A percentile compares a stretch with the other conserved stretches of the same genome.
These are phyloP conservation scores for Upupa epops DNA, from an alignment of 2,113 vertebrate genomes.

Conservation along the genomic window DNA sequence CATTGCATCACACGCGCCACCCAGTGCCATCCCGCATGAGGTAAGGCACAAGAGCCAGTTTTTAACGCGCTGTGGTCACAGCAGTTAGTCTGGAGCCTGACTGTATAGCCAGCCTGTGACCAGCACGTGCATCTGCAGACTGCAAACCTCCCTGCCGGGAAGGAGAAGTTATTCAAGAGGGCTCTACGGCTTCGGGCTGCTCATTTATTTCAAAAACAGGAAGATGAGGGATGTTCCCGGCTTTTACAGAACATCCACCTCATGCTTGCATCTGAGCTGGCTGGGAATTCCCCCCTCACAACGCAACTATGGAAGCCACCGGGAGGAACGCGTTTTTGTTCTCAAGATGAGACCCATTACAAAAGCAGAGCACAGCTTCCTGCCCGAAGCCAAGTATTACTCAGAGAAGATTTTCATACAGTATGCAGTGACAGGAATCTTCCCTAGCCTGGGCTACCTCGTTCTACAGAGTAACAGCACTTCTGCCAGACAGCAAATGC, in stretches of 20 bases:
- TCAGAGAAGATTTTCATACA: background rate
- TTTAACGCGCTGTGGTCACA: background rate
- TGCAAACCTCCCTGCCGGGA: background rate
- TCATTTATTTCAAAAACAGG: background rate
- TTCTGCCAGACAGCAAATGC: background rate
- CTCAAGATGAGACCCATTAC: background rate
- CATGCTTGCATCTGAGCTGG: background rate
- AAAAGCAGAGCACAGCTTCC: background rate
- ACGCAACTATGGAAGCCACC: background rate
- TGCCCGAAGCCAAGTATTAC: background rate
- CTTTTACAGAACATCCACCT: background rate
- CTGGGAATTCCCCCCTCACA: background rate
- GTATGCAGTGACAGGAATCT: background rate
- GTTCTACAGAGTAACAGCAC: background rate
- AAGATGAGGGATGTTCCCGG: background rate
- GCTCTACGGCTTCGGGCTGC: background rate
- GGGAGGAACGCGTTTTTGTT: background rate
- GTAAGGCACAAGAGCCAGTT: background rate
- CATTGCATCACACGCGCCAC: background rate
- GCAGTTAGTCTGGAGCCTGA: background rate
- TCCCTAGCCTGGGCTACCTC: background rate
- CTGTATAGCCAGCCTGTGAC: background rate
- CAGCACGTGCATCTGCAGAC: background rate
- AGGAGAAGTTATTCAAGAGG: background rate
- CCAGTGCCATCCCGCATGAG: background rate